phyloP scores from a whole-genome alignment of 2,797 vertebrate genomes.

The Ctenochaetus hawaiiensis region DNA sequence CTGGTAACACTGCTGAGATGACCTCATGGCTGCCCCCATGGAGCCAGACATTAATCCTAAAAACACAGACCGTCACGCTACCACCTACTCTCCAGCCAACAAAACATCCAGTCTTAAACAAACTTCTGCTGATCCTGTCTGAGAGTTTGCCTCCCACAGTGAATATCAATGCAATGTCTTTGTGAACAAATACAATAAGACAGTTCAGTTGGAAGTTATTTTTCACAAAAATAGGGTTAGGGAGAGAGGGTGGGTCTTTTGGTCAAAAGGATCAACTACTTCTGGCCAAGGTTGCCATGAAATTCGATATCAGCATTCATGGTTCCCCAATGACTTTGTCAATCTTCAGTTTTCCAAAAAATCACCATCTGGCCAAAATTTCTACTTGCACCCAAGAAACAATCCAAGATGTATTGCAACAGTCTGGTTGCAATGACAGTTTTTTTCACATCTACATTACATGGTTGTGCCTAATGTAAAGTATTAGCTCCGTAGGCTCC shows the following conservation, averaged over 20 bases:
- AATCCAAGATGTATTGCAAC: background rate
- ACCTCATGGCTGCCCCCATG: slow-evolving; percentile 67
- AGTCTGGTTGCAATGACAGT: background rate
- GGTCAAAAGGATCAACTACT: background rate
- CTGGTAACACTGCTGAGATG: slow-evolving; percentile 47
- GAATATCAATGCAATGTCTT: background rate
- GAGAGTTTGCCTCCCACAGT: slow-evolving; percentile 25
- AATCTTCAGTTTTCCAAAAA: background rate
- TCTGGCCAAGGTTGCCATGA: slow-evolving; percentile 2
- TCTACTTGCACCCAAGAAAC: background rate
- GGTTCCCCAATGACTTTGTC: background rate
- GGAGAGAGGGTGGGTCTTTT: background rate
- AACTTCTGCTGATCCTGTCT: slow-evolving; percentile 50
- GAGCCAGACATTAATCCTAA: slow-evolving; percentile 82
- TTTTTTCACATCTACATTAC: too few species aligned
- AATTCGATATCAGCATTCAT: slow-evolving; percentile 14
- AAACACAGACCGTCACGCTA: slow-evolving; percentile 69
- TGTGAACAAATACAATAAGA: slow-evolving; percentile 2
- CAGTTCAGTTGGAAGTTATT: background rate
- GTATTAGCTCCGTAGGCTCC: too few species aligned
- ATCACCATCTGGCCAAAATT: slow-evolving; percentile 12
- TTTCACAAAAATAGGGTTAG: background rate
- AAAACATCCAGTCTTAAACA: slow-evolving; percentile 53
- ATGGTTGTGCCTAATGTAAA: too few species aligned
- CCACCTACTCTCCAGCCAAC: slow-evolving; percentile 42